Percentiles rank a stretch among this genome's conserved stretches.
phyloP scores from a whole-genome alignment of 1,140 invertebrate genomes.

The Stegodyphus mimosarum region DNA sequence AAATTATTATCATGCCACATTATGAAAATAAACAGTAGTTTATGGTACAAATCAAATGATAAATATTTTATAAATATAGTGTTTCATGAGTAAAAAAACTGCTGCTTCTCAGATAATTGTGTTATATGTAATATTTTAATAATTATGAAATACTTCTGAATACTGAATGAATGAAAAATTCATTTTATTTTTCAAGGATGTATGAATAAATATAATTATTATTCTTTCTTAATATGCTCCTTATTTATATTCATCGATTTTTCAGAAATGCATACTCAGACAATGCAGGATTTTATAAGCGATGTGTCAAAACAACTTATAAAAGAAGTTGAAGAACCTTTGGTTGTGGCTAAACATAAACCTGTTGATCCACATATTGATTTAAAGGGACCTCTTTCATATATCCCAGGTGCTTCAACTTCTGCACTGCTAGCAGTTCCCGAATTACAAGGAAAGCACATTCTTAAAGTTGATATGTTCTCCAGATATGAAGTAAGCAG shows the following conservation, averaged over 20 bases:
- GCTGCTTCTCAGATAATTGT: no score
- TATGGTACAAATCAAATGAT: no score
- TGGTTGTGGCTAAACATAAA: constrained; percentile 36
- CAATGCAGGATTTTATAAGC: constrained; percentile 35
- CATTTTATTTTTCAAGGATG: no score
- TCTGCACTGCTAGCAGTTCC: constrained; percentile 4
- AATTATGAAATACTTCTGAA: no score
- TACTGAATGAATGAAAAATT: no score
- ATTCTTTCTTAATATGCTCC: no score
- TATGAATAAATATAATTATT: no score
- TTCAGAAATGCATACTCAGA: constrained; percentile 30
- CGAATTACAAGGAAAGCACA: constrained; percentile 79
- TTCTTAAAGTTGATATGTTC: constrained; percentile 88
- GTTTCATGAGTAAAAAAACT: no score
- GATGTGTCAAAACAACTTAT: constrained; percentile 45
- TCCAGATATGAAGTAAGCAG: constrained; percentile 77
- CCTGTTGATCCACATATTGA: constrained; percentile 49
- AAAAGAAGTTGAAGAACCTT: constrained; percentile 21
- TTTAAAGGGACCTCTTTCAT: constrained; percentile 27
- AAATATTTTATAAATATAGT: no score
- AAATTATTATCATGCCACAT: no score
- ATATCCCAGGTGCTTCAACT: constrained; percentile 20
- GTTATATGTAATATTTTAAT: no score
- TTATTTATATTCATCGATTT: neutral
- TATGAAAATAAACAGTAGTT: no score